phyloP scores from a whole-genome alignment of 2,113 vertebrate genomes.

The Hemichromis elongatus region DNA sequence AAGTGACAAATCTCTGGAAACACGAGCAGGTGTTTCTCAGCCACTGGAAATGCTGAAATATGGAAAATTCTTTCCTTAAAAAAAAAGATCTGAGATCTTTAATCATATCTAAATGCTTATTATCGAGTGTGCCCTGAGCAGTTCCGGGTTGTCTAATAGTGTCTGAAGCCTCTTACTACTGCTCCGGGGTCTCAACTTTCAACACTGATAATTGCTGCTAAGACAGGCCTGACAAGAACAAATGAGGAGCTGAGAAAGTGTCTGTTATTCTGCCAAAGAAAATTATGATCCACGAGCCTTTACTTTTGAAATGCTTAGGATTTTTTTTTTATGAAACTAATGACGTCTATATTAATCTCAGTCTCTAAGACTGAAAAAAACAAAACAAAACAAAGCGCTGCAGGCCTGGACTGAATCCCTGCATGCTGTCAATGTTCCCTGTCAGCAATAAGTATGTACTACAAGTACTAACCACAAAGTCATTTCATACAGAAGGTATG shows the following conservation, averaged over 20 bases:
- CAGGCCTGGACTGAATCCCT: not conserved
- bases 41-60: not conserved
- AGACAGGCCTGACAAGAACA: not conserved
- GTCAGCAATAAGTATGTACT: not conserved
- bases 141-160: not conserved
- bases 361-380: not conserved
- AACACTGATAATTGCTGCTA: not conserved
- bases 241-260: not conserved
- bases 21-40: not conserved
- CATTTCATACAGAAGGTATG: not conserved
- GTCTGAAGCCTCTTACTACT: not conserved
- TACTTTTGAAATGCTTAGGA: not conserved
- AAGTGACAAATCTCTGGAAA: not conserved
- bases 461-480: not conserved
- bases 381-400: rapidly evolving
- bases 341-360: not conserved
- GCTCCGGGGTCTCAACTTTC: not conserved
- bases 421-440: not conserved
- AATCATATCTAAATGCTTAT: not conserved
- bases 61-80: not conserved
- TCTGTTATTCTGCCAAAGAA: not conserved
- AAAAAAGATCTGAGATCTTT: not conserved
- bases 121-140: not conserved
- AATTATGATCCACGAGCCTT: not conserved
- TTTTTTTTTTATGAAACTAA: not conserved